Conservation (phyloP, 2,797 vertebrate genomes). For the Hippopotamyrus pictus region DNA sequence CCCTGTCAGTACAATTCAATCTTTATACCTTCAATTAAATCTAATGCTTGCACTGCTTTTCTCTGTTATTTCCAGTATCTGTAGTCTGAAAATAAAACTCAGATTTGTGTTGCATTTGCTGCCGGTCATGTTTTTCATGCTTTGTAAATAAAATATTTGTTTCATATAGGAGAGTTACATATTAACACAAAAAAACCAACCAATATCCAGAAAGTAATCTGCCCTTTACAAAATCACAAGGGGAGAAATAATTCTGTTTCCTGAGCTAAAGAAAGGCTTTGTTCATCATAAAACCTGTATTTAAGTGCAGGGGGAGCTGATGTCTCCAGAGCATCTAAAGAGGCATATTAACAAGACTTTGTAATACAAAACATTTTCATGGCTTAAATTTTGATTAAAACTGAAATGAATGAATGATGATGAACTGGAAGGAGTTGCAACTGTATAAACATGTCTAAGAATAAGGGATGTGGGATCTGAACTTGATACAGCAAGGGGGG, state of each 20-base stretch:
- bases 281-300: neutral
- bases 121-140: conserved; percentile 21
- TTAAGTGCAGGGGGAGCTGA: neutral
- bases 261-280: neutral
- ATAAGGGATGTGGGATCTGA: neutral
- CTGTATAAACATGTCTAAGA: neutral
- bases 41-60: conserved; percentile 9
- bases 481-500: neutral
- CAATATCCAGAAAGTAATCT: neutral
- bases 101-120: conserved; percentile 20
- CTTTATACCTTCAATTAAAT: neutral
- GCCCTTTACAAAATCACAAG: neutral
- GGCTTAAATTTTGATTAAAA: neutral
- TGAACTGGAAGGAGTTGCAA: neutral
- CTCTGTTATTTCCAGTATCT: conserved; percentile 26
- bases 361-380: neutral
- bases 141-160: conserved; percentile 32
- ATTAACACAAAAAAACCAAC: neutral
- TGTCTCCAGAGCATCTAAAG: neutral
- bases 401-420: neutral
- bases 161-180: neutral
- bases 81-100: conserved; percentile 24
- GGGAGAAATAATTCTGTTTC: neutral
- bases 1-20: neutral
- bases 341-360: neutral